Evolutionary conservation across 2,797 vertebrate genomes (phyloP).

Genomic region (Sitta carolinensis): DNA sequence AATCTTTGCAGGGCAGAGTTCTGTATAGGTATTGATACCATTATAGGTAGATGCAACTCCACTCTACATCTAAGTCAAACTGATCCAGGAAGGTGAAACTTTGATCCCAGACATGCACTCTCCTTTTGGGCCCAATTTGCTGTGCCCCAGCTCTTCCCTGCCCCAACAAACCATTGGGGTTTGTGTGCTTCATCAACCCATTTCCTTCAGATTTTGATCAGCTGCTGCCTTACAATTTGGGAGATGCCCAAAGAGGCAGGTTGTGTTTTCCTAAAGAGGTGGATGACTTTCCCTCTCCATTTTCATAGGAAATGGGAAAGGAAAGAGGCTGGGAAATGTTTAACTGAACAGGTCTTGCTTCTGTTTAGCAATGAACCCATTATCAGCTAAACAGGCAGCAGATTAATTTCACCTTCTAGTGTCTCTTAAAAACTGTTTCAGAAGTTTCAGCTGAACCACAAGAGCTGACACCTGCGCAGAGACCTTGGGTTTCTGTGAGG

Average conservation of each 20-base stretch:
- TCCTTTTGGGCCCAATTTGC: neutral
- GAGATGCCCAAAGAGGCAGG: neutral
- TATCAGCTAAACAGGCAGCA: neutral
- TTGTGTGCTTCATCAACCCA: neutral
- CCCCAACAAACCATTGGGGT: neutral
- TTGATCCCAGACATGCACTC: neutral
- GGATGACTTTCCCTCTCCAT: neutral
- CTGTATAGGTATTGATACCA: neutral
- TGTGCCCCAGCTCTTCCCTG: neutral
- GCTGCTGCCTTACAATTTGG: neutral
- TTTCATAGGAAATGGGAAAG: neutral
- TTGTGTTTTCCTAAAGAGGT: neutral
- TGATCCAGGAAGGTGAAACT: neutral
- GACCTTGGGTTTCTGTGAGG: neutral
- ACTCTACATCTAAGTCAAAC: neutral
- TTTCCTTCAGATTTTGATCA: neutral
- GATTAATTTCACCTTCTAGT: neutral
- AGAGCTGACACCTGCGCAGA: neutral
- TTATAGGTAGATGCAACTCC: neutral
- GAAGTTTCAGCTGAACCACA: neutral
- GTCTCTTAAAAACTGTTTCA: neutral
- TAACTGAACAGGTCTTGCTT: neutral
- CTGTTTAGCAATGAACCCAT: neutral
- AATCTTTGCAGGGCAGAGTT: neutral
- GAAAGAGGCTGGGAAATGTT: slow-evolving; percentile 2